A percentile compares a stretch with the other conserved stretches of the same genome.
Conservation (phyloP, 2,113 vertebrate species). For the Scomber colias region DNA sequence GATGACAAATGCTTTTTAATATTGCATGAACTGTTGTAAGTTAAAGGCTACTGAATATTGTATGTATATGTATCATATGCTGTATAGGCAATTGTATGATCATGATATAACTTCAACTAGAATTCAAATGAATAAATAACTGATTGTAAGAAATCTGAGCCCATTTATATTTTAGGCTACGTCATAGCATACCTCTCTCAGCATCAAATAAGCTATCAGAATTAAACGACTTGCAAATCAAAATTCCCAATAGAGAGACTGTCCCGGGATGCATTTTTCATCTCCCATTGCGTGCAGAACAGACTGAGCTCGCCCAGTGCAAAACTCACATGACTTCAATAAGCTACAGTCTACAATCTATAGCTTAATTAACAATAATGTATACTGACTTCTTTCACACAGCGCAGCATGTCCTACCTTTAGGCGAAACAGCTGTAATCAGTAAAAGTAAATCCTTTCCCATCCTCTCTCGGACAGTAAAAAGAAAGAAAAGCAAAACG, state of each 20-base stretch:
- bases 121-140: not conserved
- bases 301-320: slow-evolving; percentile 18
- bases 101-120: slow-evolving; percentile 5
- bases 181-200: not conserved
- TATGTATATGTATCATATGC: not conserved
- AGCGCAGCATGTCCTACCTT: slow-evolving; percentile 67
- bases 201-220: slow-evolving; percentile 9
- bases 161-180: not conserved
- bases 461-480: slow-evolving; percentile 28
- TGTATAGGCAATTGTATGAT: not conserved
- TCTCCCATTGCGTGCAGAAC: slow-evolving; percentile 32
- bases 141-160: not conserved
- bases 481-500: not conserved
- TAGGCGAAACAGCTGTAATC: slow-evolving; percentile 47
- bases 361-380: slow-evolving; percentile 14
- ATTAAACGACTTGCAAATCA: slow-evolving; percentile 30
- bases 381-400: slow-evolving; percentile 18
- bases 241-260: slow-evolving; percentile 20
- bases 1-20: not conserved
- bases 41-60: not conserved
- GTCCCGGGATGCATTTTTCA: slow-evolving; percentile 43
- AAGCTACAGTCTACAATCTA: slow-evolving; percentile 8
- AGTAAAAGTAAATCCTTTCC: slow-evolving; percentile 50
- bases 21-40: not conserved
- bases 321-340: slow-evolving; percentile 40